These are phyloP conservation scores for Desmodus rotundus DNA, from an alignment of 2,113 vertebrate genomes.

Conservation along the genomic window DNA sequence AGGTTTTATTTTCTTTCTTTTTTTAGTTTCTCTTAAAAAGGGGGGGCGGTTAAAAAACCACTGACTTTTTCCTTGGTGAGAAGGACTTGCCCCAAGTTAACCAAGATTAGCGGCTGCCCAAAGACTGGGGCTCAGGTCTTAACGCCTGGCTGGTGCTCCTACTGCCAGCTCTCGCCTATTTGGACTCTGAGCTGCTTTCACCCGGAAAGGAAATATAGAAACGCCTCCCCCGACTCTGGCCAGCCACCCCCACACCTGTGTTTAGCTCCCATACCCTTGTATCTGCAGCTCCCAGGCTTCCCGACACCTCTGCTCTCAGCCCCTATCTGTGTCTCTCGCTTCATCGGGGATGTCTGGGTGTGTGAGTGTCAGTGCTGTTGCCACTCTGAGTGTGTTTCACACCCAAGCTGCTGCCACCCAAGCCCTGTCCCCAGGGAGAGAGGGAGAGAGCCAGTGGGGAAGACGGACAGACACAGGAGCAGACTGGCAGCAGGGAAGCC, in stretches of 20 bases:
- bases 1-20: neutral
- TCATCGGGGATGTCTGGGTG: neutral
- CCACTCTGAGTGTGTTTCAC: slow-evolving; percentile 22
- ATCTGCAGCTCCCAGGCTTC: neutral
- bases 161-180: neutral
- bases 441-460: neutral
- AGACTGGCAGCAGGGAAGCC: neutral
- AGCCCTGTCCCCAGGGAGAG: slow-evolving; percentile 12
- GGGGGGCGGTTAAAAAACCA: neutral
- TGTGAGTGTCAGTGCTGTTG: neutral
- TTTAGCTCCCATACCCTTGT: neutral
- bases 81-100: neutral
- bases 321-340: neutral
- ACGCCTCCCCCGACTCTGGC: neutral
- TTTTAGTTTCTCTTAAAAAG: neutral
- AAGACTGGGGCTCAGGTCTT: neutral
- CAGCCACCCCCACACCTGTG: neutral
- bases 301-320: neutral
- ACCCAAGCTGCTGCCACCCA: slow-evolving; percentile 24
- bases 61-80: neutral
- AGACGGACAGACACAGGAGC: neutral
- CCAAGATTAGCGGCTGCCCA: neutral
- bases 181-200: neutral
- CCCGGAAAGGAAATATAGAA: neutral
- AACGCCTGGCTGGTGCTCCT: neutral